These are phyloP conservation scores for Aphidius gifuensis DNA, from an alignment of 1,140 invertebrate genomes.

Conservation along the genomic window DNA sequence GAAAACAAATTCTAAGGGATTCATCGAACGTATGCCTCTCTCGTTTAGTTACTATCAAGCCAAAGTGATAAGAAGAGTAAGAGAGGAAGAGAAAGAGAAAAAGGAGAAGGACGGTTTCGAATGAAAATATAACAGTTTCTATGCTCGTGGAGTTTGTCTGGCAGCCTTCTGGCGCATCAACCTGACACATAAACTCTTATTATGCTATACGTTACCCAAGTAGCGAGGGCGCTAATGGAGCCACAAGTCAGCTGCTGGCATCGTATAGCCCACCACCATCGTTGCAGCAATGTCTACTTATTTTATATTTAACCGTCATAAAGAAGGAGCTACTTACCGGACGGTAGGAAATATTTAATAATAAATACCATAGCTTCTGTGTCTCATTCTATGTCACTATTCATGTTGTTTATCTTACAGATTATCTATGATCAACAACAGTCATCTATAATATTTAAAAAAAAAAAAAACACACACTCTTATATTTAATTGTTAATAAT, in stretches of 20 bases:
- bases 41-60: conserved; percentile 23
- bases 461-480: background rate
- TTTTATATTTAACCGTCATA: conserved; percentile 56
- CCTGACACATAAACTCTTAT: conserved; percentile 58
- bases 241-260: conserved; percentile 51
- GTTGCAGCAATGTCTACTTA: conserved; percentile 49
- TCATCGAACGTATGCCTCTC: conserved; percentile 38
- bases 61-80: conserved; percentile 16
- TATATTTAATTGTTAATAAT: too few species aligned
- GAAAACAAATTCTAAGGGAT: conserved; percentile 24
- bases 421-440: conserved; percentile 16
- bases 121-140: conserved; percentile 57
- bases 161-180: conserved; percentile 53
- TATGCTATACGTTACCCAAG: conserved; percentile 52
- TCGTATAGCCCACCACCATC: conserved; percentile 26
- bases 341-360: conserved; percentile 44
- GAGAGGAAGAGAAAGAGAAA: conserved; percentile 13
- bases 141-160: conserved; percentile 51
- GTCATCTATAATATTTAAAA: background rate
- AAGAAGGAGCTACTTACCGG: conserved; percentile 53
- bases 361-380: conserved; percentile 33
- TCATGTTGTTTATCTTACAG: background rate
- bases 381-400: conserved; percentile 2
- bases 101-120: conserved; percentile 30
- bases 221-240: conserved; percentile 53